Conservation (phyloP, 1,140 invertebrate genomes). For the Achroia grisella region DNA sequence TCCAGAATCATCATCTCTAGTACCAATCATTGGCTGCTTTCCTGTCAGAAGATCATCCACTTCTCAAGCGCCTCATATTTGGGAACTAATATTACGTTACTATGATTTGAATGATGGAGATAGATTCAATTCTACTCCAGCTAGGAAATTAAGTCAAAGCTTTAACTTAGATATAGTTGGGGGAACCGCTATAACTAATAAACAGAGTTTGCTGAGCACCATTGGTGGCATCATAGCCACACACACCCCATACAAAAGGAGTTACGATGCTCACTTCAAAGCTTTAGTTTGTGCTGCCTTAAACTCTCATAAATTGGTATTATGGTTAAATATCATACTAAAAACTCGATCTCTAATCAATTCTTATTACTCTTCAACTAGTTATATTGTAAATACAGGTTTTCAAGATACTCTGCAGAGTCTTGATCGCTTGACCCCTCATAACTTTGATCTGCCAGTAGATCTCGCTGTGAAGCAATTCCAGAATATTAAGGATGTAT, state of each 20-base stretch:
- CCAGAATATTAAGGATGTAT: conserved; percentile 98
- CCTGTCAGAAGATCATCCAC: conserved; percentile 76
- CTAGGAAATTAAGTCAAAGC: conserved; percentile 96
- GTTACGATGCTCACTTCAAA: conserved; percentile 97
- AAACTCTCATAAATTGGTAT: conserved; percentile 92
- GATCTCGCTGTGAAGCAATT: conserved; percentile 97
- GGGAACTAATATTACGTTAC: conserved; percentile 60
- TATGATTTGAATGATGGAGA: conserved; percentile 66
- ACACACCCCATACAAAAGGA: conserved; percentile 94
- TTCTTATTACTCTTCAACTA: conserved; percentile 94
- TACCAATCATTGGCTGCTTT: conserved; percentile 94
- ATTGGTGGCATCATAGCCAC: conserved; percentile 95
- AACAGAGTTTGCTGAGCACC: conserved; percentile 92
- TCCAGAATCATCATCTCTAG: conserved; percentile 83
- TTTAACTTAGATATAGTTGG: conserved; percentile 97
- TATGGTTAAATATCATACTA: conserved; percentile 95
- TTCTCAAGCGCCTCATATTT: conserved; percentile 70
- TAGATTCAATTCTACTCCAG: conserved; percentile 95
- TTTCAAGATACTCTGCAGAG: conserved; percentile 96
- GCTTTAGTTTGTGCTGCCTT: conserved; percentile 97
- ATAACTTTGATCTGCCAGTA: conserved; percentile 95
- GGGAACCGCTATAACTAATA: conserved; percentile 88
- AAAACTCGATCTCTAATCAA: conserved; percentile 91
- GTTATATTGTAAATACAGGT: conserved; percentile 96
- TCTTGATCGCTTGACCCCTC: conserved; percentile 88